Evolutionary conservation across 2,113 vertebrate genomes (phyloP), one percentile per base, ranked within the genome.

Genomic region (Poecilia latipinna): DNA sequence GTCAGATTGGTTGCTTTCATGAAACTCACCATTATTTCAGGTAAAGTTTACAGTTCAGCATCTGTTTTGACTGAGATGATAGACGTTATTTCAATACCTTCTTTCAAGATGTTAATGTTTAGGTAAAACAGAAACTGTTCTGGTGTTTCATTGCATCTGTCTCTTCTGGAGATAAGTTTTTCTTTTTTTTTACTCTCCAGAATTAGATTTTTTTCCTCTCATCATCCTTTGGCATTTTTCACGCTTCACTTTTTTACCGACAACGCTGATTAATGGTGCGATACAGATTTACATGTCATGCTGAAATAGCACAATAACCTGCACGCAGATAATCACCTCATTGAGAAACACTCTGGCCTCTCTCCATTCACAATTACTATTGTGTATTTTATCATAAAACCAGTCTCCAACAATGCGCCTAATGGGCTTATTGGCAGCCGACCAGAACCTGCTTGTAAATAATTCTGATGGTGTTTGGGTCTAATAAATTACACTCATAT

Each of bases 361-460:
- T 92, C 85, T 91, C 88, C 87, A 87, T 85, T 90, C 80, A 91
- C 91, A 86, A 93, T 95, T 94, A 94, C 92, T 89, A 92, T 92
- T 94, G 91, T 93, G 89, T 90, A 85, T 92, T 87, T 93, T 91
- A 92, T 94, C 90, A 88, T 84, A 89, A 92, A 90, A 93, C 88
- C 89, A 84, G 86, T 87, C 86, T 89, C 78, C 85, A 90, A 92
- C 91, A 94, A 91, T 91, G 92, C 84, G 82, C 90, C 90, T 93
- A 94, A 95, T 94, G 92, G 92, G 83, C 87, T 92, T 90, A 89
- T 88, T 94, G 94, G 93, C 94, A 91, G 74, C 32, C 8, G 83
- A 92, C 93, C 94, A 94, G 90, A 70, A 79, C 84, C 60, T 75
- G 88, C 90, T 90, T 94, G 93, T 93, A 95, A 94, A 95, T 93